phyloP scores from a whole-genome alignment of 1,140 invertebrate genomes.

The Listronotus oregonensis region DNA sequence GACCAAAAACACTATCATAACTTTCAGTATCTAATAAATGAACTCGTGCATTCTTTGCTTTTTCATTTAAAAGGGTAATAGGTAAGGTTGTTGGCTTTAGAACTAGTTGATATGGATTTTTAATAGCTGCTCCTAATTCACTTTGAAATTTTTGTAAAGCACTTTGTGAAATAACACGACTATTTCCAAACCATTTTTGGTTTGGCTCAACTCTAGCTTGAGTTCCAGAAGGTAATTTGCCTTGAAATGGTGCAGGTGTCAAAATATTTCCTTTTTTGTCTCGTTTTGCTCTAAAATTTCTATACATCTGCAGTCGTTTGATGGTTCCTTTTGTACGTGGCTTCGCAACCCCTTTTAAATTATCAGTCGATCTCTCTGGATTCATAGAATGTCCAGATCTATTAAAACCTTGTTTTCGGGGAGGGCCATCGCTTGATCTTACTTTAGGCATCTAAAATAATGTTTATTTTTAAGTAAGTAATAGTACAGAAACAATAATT shows the following conservation, averaged over 20 bases:
- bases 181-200: slow-evolving; percentile 97
- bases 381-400: slow-evolving; percentile 87
- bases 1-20: slow-evolving; percentile 93
- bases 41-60: slow-evolving; percentile 85
- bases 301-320: slow-evolving; percentile 96
- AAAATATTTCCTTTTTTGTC: slow-evolving; percentile 92
- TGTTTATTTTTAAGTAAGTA: not conserved
- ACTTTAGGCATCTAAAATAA: slow-evolving; percentile 71
- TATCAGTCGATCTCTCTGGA: slow-evolving; percentile 75
- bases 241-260: slow-evolving; percentile 88
- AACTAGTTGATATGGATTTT: slow-evolving; percentile 96
- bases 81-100: slow-evolving; percentile 96
- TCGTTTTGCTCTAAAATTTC: slow-evolving; percentile 93
- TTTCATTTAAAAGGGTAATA: slow-evolving; percentile 92
- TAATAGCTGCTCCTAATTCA: slow-evolving; percentile 90
- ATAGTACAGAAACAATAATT: too few species aligned
- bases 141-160: slow-evolving; percentile 97
- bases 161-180: slow-evolving; percentile 88
- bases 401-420: slow-evolving; percentile 76
- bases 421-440: slow-evolving; percentile 67
- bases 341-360: slow-evolving; percentile 83
- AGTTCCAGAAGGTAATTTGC: slow-evolving; percentile 84
- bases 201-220: slow-evolving; percentile 95
- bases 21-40: slow-evolving; percentile 96
- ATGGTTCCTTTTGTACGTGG: slow-evolving; percentile 91